A percentile compares a stretch with the other conserved stretches of the same genome.
Evolutionary conservation across 1,140 invertebrate genomes (phyloP).

Genomic region (Aleiodes sp.): DNA sequence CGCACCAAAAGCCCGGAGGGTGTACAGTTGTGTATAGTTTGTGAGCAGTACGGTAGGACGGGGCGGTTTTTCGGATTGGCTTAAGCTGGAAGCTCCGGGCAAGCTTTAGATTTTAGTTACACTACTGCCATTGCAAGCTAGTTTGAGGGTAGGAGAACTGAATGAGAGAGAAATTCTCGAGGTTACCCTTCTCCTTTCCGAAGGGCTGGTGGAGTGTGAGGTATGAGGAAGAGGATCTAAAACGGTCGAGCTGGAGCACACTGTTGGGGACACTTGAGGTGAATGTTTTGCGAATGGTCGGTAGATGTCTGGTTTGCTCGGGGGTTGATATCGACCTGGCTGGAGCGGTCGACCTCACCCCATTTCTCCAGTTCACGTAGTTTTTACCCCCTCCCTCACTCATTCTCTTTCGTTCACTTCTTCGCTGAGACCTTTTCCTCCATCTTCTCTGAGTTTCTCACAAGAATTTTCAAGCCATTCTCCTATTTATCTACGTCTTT

Average conservation of each 20-base stretch:
- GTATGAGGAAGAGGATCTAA: background rate
- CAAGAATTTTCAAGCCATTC: background rate
- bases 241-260: constrained; percentile 35
- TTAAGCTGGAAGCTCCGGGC: background rate
- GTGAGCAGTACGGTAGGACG: constrained; percentile 10
- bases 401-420: constrained; percentile 34
- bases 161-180: background rate
- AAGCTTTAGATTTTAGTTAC: background rate
- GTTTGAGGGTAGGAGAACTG: background rate
- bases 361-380: constrained; percentile 30
- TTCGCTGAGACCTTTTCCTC: background rate
- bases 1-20: constrained; percentile 1
- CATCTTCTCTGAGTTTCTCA: background rate
- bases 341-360: constrained; percentile 53
- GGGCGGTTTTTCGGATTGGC: background rate
- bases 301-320: constrained; percentile 67
- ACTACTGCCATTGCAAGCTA: background rate
- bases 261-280: constrained; percentile 64
- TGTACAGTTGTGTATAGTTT: constrained; percentile 5
- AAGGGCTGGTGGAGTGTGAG: background rate
- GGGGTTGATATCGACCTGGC: constrained; percentile 65
- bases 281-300: constrained; percentile 68
- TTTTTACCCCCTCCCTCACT: constrained; percentile 34
- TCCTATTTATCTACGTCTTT: constrained; percentile 29
- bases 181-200: too few species aligned